phyloP scores from a whole-genome alignment of 2,113 vertebrate species.

The Trichechus manatus region DNA sequence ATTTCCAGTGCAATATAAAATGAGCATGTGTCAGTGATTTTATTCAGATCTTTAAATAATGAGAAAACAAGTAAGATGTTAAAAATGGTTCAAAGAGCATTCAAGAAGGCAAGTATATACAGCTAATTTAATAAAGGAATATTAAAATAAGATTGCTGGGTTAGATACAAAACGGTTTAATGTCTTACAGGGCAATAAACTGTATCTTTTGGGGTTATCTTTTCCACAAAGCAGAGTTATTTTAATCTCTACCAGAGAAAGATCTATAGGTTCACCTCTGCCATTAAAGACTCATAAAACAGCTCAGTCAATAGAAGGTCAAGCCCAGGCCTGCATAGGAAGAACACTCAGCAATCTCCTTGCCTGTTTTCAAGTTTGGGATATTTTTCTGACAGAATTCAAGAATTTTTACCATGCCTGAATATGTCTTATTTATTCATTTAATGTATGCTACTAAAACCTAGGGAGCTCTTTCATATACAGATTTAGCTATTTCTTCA shows the following conservation, averaged over 20 bases:
- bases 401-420: background rate
- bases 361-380: background rate
- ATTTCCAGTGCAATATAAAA: background rate
- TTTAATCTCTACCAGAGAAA: constrained; percentile 42
- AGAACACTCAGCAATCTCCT: background rate
- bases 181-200: background rate
- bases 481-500: constrained; percentile 25
- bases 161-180: background rate
- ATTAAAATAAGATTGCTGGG: background rate
- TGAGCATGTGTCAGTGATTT: background rate
- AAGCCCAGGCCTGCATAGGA: background rate
- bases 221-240: background rate
- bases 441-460: background rate
- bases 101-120: background rate
- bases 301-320: constrained; percentile 1
- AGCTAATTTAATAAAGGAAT: background rate
- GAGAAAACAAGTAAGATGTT: background rate
- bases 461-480: background rate
- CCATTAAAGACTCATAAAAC: background rate
- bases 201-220: background rate
- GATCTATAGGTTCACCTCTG: background rate
- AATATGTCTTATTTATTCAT: background rate
- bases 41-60: background rate
- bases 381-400: background rate
- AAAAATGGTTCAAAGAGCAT: background rate